These are phyloP conservation scores for Cecropterus lyciades DNA, from an alignment of 1,140 invertebrate genomes.

Conservation along the genomic window DNA sequence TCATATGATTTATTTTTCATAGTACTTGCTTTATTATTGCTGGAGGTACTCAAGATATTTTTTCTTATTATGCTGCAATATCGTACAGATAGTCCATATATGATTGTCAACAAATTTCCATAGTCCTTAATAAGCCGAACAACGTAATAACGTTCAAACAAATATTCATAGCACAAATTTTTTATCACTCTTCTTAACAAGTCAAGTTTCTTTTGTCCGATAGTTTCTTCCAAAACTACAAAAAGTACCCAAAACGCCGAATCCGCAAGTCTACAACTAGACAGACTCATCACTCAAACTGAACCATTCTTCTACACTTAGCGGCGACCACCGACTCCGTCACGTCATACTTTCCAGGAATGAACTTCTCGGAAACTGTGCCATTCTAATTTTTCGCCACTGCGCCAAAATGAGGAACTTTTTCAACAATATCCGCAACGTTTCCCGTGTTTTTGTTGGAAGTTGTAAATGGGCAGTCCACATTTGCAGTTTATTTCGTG, in stretches of 20 bases:
- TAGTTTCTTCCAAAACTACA: not conserved
- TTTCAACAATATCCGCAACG: not conserved
- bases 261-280: slow-evolving; percentile 3
- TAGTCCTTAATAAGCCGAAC: too few relatives aligned
- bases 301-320: not conserved
- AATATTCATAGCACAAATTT: too few relatives aligned
- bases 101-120: too few relatives aligned
- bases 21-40: too few relatives aligned
- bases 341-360: not conserved
- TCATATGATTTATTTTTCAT: too few relatives aligned
- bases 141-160: too few relatives aligned
- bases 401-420: not conserved
- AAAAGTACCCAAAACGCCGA: not conserved
- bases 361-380: not conserved
- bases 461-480: not conserved
- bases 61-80: too few relatives aligned
- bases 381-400: not conserved
- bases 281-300: slow-evolving; percentile 21
- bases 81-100: too few relatives aligned
- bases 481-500: not conserved
- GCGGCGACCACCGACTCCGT: too few relatives aligned
- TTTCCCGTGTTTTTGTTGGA: not conserved
- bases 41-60: too few relatives aligned
- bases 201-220: too few relatives aligned
- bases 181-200: too few relatives aligned